These are phyloP conservation scores for Sceloporus undulatus DNA, from an alignment of 2,113 vertebrate genomes.

Conservation along the genomic window DNA sequence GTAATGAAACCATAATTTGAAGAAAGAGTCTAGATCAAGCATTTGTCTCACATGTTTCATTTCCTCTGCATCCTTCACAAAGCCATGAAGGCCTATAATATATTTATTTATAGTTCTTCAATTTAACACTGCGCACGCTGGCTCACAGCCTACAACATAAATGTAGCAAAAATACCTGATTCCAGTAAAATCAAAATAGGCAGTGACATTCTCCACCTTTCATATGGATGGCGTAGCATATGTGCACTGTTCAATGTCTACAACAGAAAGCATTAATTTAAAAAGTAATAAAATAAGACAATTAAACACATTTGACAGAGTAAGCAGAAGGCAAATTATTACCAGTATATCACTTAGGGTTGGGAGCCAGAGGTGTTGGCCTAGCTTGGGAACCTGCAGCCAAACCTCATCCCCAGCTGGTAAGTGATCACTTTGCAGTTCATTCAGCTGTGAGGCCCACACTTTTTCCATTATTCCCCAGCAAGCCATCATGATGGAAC, in stretches of 20 bases:
- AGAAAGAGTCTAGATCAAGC: constrained; percentile 13
- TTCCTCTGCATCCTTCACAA: constrained; percentile 24
- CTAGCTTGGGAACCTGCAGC: no score
- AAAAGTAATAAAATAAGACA: neutral
- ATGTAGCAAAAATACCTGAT: neutral
- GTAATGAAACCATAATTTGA: constrained; percentile 37
- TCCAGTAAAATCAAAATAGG: neutral
- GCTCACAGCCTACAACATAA: neutral
- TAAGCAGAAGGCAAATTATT: neutral
- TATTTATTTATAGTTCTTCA: neutral
- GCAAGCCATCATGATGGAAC: no score
- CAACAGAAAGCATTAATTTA: neutral
- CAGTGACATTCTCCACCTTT: neutral
- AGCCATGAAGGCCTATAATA: neutral
- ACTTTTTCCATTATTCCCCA: no score
- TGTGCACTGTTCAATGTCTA: neutral
- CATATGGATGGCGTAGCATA: neutral
- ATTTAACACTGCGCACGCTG: neutral
- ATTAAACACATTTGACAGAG: neutral
- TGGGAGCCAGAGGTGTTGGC: no score
- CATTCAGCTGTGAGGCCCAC: no score
- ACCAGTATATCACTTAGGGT: neutral
- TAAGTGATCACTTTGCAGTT: no score
- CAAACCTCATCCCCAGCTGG: no score
- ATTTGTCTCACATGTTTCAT: constrained; percentile 28